Base-by-base conservation (phyloP, 2,797 vertebrate genomes). In the Stomatorhinus walkeri region DNA sequence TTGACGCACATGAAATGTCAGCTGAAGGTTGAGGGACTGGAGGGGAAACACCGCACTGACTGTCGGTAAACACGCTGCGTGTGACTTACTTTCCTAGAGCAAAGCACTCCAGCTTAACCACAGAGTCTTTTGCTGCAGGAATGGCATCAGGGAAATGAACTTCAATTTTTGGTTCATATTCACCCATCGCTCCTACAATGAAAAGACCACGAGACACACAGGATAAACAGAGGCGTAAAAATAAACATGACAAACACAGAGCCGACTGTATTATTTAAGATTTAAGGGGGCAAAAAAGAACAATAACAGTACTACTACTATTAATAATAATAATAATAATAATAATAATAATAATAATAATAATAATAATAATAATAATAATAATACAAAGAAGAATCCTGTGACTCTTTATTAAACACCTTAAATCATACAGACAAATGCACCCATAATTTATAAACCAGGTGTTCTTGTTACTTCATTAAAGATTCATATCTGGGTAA, bases 111-210 rank as follows among this genome's bases (percentile, higher is more conserved):
- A 99, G 95, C 93, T 94, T 97, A 92, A 98, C 97, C 54, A 96
- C 94, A 0, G 98, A 97, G 90, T 97, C 98, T 93, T 97, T 98
- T 1, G 98, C 97, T 91, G 97, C 97, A 86, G 97, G 97, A 89
- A 99, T 95, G 0, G 95, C 96, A 93, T 99, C 98, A 1, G 97
- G 96, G 93, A 99, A 98, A 94, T 98, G 96, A 93, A 99, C 97
- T 95, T 99, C 98, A 95, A 99, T 99, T 96, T 99, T 99, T 86
- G 98, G 98, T 93, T 99, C 98, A 6, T 99, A 99, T 95, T 99
- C 98, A 83, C 98, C 98, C 98, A 99, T 99, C 89, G 96, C 96
- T 92, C 97, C 98, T 99, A 87, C 0, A 89, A 89, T 91, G 90
- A 90, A 88, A 89, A 93, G 32, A 88, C 94, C 46, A 22, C 88